Evolutionary conservation across 2,113 vertebrate species (phyloP).

Genomic region (Cyphomyrus discorhynchus): DNA sequence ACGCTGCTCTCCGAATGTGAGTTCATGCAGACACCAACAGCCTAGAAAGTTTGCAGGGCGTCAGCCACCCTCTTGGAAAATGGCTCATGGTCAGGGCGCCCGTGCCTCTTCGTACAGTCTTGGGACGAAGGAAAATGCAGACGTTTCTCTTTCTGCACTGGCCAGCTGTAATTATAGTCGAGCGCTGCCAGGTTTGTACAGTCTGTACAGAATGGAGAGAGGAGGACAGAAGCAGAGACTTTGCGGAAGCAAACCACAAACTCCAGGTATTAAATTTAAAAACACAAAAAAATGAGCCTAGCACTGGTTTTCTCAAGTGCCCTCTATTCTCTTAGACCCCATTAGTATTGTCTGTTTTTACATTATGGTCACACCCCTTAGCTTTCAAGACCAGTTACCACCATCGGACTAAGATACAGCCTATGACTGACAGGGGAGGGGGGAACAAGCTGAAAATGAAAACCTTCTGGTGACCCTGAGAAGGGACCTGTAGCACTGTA

Average conservation of each 20-base stretch:
- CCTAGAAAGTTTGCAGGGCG: background rate
- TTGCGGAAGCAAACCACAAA: background rate
- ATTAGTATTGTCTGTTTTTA: background rate
- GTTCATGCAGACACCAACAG: background rate
- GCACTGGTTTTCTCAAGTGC: background rate
- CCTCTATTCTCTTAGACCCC: background rate
- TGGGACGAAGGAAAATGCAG: constrained; percentile 18
- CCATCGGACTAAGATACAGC: background rate
- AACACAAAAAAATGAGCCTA: background rate
- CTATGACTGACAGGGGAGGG: background rate
- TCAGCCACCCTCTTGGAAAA: background rate
- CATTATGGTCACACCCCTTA: background rate
- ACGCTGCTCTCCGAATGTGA: background rate
- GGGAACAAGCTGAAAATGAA: background rate
- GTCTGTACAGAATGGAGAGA: constrained; percentile 10
- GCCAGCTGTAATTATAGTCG: constrained; percentile 26
- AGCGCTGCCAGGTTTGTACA: constrained; percentile 20
- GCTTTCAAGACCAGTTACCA: background rate
- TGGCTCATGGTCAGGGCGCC: background rate
- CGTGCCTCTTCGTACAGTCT: background rate
- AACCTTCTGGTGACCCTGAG: background rate
- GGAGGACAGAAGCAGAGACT: background rate
- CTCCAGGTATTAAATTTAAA: background rate
- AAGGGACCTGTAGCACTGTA: background rate
- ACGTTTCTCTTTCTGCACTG: constrained; percentile 10